phyloP scores from a whole-genome alignment of 2,888 invertebrate species.

The Notodonta dromedarius region DNA sequence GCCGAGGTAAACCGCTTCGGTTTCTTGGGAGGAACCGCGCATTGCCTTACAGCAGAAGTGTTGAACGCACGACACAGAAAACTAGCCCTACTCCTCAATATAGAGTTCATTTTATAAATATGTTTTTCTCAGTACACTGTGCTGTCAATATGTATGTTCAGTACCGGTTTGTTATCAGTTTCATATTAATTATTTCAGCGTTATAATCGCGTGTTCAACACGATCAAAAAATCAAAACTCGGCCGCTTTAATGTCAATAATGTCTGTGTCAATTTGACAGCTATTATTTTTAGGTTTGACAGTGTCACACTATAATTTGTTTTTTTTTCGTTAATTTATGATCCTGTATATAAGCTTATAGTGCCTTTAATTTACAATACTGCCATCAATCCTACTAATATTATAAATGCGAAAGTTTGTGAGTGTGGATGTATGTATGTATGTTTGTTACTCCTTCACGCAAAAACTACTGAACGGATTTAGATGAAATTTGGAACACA shows the following conservation, averaged over 20 bases:
- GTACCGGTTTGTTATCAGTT: slow-evolving; percentile 28
- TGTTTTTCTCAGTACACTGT: slow-evolving; percentile 1
- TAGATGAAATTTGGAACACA: too few relatives aligned
- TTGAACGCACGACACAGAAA: slow-evolving; percentile 58
- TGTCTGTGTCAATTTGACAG: slow-evolving; percentile 9
- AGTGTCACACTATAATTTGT: too few relatives aligned
- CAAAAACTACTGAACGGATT: too few relatives aligned
- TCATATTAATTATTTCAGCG: slow-evolving; percentile 20
- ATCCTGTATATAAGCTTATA: too few relatives aligned
- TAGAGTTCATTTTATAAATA: slow-evolving; percentile 58
- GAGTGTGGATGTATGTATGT: too few relatives aligned
- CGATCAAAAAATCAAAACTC: not conserved
- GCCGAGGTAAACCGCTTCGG: slow-evolving; percentile 80
- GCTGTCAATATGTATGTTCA: slow-evolving; percentile 12
- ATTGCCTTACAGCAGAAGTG: slow-evolving; percentile 59
- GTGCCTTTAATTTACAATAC: too few relatives aligned
- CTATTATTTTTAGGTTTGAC: too few relatives aligned
- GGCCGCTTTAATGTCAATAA: not conserved
- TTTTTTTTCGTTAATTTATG: too few relatives aligned
- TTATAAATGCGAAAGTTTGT: too few relatives aligned
- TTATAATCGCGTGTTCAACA: slow-evolving; percentile 10
- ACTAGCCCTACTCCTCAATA: slow-evolving; percentile 55
- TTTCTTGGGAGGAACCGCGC: slow-evolving; percentile 64
- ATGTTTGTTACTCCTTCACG: too few relatives aligned
- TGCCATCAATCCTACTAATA: too few relatives aligned